phyloP scores from a whole-genome alignment of 37 sponge, comb jelly and placozoan species.

The Halisarca cf. caerulea region DNA sequence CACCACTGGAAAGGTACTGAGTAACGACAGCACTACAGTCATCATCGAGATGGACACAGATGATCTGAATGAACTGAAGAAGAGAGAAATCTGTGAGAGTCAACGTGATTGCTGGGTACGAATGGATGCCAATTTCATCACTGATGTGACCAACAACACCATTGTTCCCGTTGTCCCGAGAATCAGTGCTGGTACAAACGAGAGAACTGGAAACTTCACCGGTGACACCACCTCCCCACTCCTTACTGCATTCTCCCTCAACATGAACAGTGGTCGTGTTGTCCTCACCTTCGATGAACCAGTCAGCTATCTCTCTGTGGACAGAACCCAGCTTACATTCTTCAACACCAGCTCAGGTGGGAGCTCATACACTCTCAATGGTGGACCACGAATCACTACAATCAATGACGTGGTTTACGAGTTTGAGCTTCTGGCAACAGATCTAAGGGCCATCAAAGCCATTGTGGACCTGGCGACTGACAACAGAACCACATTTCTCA shows the following conservation, averaged over 20 bases:
- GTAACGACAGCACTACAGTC: constrained; percentile 57
- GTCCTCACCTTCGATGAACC: constrained; percentile 82
- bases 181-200: background rate
- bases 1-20: constrained; percentile 39
- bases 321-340: constrained; percentile 52
- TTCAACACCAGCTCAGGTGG: constrained; percentile 37
- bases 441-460: constrained; percentile 76
- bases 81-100: constrained; percentile 49
- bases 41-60: constrained; percentile 53
- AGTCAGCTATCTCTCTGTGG: constrained; percentile 42
- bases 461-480: constrained; percentile 55
- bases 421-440: constrained; percentile 51
- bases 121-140: constrained; percentile 52
- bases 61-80: constrained; percentile 79
- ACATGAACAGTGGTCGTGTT: constrained; percentile 63
- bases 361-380: constrained; percentile 54
- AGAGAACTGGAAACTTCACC: constrained; percentile 31
- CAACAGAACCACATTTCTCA: constrained; percentile 58
- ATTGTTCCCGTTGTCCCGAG: constrained; percentile 23
- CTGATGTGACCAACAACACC: constrained; percentile 64
- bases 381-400: constrained; percentile 35
- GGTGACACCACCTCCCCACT: constrained; percentile 75
- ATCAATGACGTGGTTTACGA: constrained; percentile 37
- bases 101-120: constrained; percentile 60
- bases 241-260: constrained; percentile 54